These are phyloP conservation scores for Hypomecis punctinalis DNA, from an alignment of 2,888 invertebrate species.

Conservation along the genomic window DNA sequence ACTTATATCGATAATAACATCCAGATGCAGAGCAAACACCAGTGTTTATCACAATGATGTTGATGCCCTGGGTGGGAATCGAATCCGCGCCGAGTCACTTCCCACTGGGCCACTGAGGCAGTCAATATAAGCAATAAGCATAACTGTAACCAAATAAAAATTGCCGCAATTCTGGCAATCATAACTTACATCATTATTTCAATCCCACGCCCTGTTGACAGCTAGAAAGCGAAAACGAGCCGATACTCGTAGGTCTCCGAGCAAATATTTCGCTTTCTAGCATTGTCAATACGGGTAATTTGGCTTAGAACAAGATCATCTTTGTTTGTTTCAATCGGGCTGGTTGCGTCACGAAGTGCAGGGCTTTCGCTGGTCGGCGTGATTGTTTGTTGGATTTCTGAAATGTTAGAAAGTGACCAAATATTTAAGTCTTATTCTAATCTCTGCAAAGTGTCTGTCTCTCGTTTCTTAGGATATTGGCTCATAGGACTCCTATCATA, in stretches of 20 bases:
- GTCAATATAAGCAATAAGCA: background rate
- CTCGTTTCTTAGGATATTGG: no score
- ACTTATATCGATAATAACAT: no score
- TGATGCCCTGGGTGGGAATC: no score
- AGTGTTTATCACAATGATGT: no score
- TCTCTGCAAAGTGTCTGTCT: no score
- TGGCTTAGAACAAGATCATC: conserved; percentile 27
- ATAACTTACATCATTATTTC: conserved; percentile 15
- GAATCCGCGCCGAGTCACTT: no score
- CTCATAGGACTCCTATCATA: no score
- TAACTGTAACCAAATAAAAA: background rate
- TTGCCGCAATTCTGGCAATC: conserved; percentile 3
- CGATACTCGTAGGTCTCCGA: conserved; percentile 12
- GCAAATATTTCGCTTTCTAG: conserved; percentile 30
- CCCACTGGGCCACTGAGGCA: no score
- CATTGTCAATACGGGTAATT: conserved; percentile 30
- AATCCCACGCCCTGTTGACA: conserved; percentile 29
- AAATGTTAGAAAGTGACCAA: background rate
- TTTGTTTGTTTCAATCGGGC: conserved; percentile 10
- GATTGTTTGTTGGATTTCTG: conserved; percentile 2
- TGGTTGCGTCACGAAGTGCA: conserved; percentile 10
- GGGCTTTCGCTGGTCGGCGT: conserved; percentile 8
- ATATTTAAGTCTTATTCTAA: no score
- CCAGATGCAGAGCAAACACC: no score
- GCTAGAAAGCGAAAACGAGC: conserved; percentile 25